Evolutionary conservation across 2,113 vertebrate genomes (phyloP), one percentile per base, ranked within the genome.

Genomic region (Hippocampus guttulatus): DNA sequence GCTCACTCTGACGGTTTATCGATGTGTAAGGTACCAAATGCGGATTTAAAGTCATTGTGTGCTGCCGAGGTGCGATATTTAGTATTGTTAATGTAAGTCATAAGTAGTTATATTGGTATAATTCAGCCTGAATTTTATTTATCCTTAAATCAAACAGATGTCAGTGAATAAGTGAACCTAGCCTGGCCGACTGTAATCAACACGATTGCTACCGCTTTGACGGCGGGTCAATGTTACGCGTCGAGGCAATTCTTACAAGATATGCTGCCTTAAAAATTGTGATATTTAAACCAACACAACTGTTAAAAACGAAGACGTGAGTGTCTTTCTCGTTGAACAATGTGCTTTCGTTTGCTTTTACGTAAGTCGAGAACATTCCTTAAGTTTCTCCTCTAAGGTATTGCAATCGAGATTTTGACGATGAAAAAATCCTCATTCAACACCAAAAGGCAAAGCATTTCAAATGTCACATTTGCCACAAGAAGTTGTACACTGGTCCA

Each of bases 361-460:
- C 61, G 10, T 64, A 64, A 5, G 25, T 2, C 10, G 21, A 12
- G 25, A 3, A 57, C 3, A 16, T 8, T 52, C 93, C 93, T 96
- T 94, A 92, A 96, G 88, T 60, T 0, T 20, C 0, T 9, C n/a
- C n/a, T 67, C 41, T 33, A 75, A 98, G 96, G 97, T 99, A 99
- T 67, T 99, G 97, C 79, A 99, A 98, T 85, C 94, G 97, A 86
- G 97, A 99, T 88, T 99, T 99, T 84, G 97, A 99, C 73, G 97
- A 99, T 82, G 97, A 99, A 85, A 99, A 99, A 88, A 99, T 99
- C 69, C 95, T 99, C 69, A 99, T 99, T 84, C 97, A 99, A 80
- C 97, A 99, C 77, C 97, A 99, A 85, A 99, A 99, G 91, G 97
- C 97, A 51, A 99, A 99, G 84, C 97, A 99, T 92, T 98, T 99